Percentiles rank a stretch among this genome's conserved stretches.
phyloP scores from a whole-genome alignment of 2,888 invertebrate genomes.

The Gandaritis pyraliata region DNA sequence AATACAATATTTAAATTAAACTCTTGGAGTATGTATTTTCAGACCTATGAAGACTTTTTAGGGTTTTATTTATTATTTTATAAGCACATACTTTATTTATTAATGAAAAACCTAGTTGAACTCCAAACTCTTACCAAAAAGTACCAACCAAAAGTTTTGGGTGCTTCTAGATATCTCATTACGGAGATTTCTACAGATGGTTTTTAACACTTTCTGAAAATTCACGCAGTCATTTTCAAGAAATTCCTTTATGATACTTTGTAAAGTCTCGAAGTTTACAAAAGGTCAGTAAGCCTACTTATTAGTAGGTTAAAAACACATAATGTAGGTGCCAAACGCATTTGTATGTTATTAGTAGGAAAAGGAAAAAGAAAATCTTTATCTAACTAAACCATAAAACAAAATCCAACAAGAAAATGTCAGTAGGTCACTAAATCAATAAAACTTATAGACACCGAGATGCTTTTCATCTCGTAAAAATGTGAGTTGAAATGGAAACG shows the following conservation, averaged over 20 bases:
- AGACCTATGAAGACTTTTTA: not conserved
- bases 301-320: no score
- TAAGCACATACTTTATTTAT: no score
- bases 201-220: no score
- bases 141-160: no score
- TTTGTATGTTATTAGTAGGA: not conserved
- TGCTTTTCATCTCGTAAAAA: conserved; percentile 38
- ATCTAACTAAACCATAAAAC: not conserved
- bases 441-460: conserved; percentile 24
- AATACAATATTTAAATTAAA: conserved; percentile 54
- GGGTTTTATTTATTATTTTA: not conserved
- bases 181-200: no score
- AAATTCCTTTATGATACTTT: no score
- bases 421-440: conserved; percentile 28
- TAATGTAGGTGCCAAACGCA: not conserved
- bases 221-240: no score
- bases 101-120: no score
- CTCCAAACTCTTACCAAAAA: no score
- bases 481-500: conserved; percentile 63
- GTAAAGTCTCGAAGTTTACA: no score
- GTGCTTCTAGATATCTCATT: no score
- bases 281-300: no score
- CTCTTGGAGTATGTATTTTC: conserved; percentile 3
- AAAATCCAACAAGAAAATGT: conserved; percentile 25
- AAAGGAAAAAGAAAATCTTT: not conserved